phyloP scores from a whole-genome alignment of 2,113 vertebrate genomes.

The Mus pahari region DNA sequence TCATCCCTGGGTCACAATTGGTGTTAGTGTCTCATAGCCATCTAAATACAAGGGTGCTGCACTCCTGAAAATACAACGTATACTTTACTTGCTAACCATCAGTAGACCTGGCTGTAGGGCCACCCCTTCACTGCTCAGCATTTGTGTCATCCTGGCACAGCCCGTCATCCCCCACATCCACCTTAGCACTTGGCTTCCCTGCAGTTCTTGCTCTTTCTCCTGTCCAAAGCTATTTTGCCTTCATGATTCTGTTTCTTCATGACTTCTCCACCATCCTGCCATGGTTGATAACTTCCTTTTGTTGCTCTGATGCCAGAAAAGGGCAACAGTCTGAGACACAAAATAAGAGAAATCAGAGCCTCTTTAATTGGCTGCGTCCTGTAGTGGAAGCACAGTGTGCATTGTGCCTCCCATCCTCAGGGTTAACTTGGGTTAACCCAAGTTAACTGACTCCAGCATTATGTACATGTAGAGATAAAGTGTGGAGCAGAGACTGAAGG shows the following conservation, averaged over 20 bases:
- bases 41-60: background rate
- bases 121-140: background rate
- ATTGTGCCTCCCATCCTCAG: background rate
- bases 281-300: background rate
- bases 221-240: background rate
- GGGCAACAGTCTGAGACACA: background rate
- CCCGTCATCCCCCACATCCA: background rate
- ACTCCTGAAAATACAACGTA: background rate
- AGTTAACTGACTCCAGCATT: background rate
- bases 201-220: background rate
- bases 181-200: background rate
- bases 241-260: constrained; percentile 12
- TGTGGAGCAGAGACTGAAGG: too few species aligned
- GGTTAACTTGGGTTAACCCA: constrained; percentile 11
- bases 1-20: background rate
- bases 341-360: background rate
- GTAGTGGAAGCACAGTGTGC: background rate
- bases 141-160: background rate
- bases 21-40: background rate
- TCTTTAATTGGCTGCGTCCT: background rate
- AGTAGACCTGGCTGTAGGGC: background rate
- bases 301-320: background rate
- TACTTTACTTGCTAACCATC: background rate
- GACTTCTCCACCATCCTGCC: constrained; percentile 1
- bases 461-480: background rate